Conservation (phyloP, 2,113 vertebrate species). For the Forbesichthys agassizii region DNA sequence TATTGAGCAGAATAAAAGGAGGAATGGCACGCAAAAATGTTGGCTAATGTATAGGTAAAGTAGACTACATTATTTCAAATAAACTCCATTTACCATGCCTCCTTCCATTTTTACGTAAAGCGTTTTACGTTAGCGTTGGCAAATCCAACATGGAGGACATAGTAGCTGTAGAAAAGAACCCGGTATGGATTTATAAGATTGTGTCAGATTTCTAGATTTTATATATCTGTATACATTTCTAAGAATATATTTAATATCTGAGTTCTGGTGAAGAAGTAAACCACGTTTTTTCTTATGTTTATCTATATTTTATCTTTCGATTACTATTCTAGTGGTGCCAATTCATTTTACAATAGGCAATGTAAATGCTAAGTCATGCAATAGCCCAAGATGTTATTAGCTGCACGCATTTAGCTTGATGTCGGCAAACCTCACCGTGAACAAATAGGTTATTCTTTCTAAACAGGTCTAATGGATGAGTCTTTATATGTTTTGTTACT, state of each 20-base stretch:
- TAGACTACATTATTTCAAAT: background rate
- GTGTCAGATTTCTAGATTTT: background rate
- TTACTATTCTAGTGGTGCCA: constrained; percentile 55
- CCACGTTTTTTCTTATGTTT: background rate
- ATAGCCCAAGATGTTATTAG: constrained; percentile 20
- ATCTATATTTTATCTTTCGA: background rate
- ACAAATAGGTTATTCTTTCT: background rate
- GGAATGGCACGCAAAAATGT: too few relatives aligned
- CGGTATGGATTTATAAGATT: constrained; percentile 53
- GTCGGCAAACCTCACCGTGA: background rate
- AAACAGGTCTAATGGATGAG: background rate
- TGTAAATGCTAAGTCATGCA: constrained; percentile 62
- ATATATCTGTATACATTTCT: background rate
- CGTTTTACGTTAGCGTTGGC: constrained; percentile 32
- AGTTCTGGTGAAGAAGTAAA: too few relatives aligned
- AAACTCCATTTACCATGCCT: constrained; percentile 64
- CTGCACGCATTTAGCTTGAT: constrained; percentile 43
- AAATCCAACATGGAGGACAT: constrained; percentile 77
- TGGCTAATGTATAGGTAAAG: too few relatives aligned
- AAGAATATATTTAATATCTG: background rate
- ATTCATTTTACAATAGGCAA: constrained; percentile 65
- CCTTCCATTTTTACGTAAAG: background rate
- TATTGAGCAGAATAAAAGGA: too few relatives aligned
- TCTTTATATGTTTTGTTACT: background rate
- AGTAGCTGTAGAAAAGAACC: constrained; percentile 74